Evolutionary conservation across 2,888 invertebrate species (phyloP).

Genomic region (Nephrocerus scutellatus): DNA sequence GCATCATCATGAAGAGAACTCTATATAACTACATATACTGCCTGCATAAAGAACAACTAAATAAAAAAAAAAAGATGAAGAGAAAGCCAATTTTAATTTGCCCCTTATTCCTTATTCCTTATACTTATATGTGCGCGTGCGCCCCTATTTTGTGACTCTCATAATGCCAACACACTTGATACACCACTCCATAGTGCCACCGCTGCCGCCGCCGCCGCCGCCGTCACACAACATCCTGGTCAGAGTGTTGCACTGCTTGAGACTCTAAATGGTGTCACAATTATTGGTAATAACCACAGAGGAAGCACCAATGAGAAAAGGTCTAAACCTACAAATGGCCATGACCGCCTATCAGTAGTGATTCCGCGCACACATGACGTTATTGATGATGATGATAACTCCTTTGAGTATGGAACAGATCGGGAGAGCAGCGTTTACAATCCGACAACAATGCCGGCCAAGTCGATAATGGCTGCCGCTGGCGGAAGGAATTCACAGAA

Average conservation of each 20-base stretch:
- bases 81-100: not conserved
- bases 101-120: constrained; percentile 15
- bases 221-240: constrained; percentile 34
- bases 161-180: too few relatives aligned
- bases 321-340: constrained; percentile 18
- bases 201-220: constrained; percentile 17
- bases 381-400: constrained; percentile 37
- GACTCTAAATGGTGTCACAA: constrained; percentile 41
- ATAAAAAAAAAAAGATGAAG: constrained; percentile 1
- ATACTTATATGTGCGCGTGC: too few relatives aligned
- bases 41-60: constrained; percentile 1
- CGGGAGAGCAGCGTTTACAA: constrained; percentile 45
- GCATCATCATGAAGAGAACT: too few relatives aligned
- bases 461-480: constrained; percentile 34
- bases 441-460: constrained; percentile 41
- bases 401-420: constrained; percentile 43
- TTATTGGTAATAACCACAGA: constrained; percentile 29
- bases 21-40: not conserved
- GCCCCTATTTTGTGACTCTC: too few relatives aligned
- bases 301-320: constrained; percentile 6
- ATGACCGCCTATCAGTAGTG: constrained; percentile 27
- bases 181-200: too few relatives aligned
- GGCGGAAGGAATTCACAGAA: constrained; percentile 34
- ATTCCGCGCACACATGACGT: constrained; percentile 24
- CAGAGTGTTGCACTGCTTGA: constrained; percentile 42